Evolutionary conservation across 2,797 vertebrate genomes (phyloP).

Genomic region (Diglossa cyanea): DNA sequence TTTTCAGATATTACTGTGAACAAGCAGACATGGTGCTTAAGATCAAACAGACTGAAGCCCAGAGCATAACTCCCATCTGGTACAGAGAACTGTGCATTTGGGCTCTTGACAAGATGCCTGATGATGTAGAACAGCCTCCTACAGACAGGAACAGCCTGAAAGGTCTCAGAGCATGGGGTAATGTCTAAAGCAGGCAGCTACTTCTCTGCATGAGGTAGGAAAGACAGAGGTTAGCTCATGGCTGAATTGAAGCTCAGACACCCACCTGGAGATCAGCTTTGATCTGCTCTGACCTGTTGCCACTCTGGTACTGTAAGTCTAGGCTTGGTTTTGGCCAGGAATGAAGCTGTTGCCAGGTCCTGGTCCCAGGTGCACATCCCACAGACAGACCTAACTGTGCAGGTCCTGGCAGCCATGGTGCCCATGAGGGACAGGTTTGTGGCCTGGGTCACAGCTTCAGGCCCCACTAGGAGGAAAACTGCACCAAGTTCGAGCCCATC

Average conservation of each 20-base stretch:
- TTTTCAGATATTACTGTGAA: not conserved
- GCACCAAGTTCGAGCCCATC: not conserved
- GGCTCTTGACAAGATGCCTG: not conserved
- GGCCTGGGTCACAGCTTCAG: not conserved
- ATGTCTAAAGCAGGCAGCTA: not conserved
- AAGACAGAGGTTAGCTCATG: not conserved
- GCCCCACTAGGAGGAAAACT: not conserved
- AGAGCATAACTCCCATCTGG: not conserved
- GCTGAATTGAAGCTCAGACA: not conserved
- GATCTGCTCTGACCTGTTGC: not conserved
- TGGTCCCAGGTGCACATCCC: not conserved
- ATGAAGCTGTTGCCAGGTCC: not conserved
- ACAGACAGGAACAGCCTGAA: not conserved
- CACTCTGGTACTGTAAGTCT: accelerated
- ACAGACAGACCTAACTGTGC: not conserved
- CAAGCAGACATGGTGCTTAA: not conserved
- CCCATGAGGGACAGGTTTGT: not conserved
- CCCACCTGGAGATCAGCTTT: not conserved
- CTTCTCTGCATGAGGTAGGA: not conserved
- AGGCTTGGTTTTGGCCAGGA: not conserved
- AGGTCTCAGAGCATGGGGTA: not conserved
- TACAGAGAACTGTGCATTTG: not conserved
- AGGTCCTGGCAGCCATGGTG: accelerated
- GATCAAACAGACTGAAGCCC: accelerated
- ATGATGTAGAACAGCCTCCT: not conserved